Evolutionary conservation across 2,888 invertebrate genomes (phyloP).

Genomic region (Drosophila trichaetosa): DNA sequence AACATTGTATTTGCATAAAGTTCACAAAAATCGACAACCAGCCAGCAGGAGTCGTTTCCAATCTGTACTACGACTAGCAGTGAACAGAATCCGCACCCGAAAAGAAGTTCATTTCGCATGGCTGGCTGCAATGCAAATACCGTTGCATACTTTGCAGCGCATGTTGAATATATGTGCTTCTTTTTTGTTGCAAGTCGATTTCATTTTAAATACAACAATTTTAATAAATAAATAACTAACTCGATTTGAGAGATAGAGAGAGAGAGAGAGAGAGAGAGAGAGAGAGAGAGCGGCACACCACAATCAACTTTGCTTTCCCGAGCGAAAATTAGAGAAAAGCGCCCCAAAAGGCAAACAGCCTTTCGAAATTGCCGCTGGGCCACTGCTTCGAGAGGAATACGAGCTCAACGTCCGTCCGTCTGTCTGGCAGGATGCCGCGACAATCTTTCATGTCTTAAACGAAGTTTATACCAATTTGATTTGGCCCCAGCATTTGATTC

Average conservation of each 20-base stretch:
- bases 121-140: conserved; percentile 32
- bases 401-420: conserved; percentile 11
- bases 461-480: conserved; percentile 77
- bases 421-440: conserved; percentile 57
- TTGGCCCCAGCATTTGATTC: conserved; percentile 73
- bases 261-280: neutral
- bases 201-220: conserved; percentile 69
- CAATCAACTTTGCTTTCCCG: conserved; percentile 28
- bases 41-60: conserved; percentile 15
- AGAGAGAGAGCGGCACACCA: conserved; percentile 37
- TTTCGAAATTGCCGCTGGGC: conserved; percentile 33
- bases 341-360: conserved; percentile 5
- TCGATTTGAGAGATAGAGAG: neutral
- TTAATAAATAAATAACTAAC: neutral
- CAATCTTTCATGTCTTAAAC: conserved; percentile 79
- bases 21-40: conserved; percentile 54
- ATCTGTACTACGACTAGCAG: conserved; percentile 40
- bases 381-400: neutral
- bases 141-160: conserved; percentile 59
- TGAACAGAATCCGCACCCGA: conserved; percentile 11
- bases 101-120: conserved; percentile 18
- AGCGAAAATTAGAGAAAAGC: conserved; percentile 17
- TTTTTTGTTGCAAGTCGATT: conserved; percentile 35
- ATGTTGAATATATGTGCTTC: conserved; percentile 15
- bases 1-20: conserved; percentile 78